Evolutionary conservation across 2,888 invertebrate genomes (phyloP).

Genomic region (Quadroppia sp.): DNA sequence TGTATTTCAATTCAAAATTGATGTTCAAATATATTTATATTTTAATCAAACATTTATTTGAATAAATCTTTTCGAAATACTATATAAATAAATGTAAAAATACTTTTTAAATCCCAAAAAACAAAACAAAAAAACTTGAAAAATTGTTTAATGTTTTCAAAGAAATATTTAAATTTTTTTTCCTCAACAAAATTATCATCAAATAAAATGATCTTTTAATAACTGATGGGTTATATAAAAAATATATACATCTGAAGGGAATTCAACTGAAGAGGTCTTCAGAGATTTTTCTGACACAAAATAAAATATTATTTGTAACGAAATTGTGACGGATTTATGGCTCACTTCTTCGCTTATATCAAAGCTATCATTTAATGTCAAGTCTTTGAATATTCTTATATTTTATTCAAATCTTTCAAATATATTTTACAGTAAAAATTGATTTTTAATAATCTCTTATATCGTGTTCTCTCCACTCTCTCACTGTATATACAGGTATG

Average conservation of each 20-base stretch:
- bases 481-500: too few species aligned
- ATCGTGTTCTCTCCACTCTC: too few species aligned
- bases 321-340: background rate
- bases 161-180: background rate
- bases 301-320: background rate
- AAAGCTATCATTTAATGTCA: slow-evolving; percentile 9
- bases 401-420: too few species aligned
- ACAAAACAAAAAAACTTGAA: too few species aligned
- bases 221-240: background rate
- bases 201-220: background rate
- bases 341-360: background rate
- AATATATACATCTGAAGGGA: background rate
- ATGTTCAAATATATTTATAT: too few species aligned
- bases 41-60: too few species aligned
- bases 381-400: slow-evolving; percentile 2
- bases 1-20: background rate
- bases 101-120: too few species aligned
- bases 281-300: background rate
- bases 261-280: background rate
- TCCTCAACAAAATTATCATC: background rate
- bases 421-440: too few species aligned
- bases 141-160: background rate
- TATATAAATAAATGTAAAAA: too few species aligned
- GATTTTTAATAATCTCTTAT: background rate
- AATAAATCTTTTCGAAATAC: too few species aligned